A percentile compares a stretch with the other conserved stretches of the same genome.
Conservation (phyloP, 2,797 vertebrate genomes). For the Syndactyla subalaris region DNA sequence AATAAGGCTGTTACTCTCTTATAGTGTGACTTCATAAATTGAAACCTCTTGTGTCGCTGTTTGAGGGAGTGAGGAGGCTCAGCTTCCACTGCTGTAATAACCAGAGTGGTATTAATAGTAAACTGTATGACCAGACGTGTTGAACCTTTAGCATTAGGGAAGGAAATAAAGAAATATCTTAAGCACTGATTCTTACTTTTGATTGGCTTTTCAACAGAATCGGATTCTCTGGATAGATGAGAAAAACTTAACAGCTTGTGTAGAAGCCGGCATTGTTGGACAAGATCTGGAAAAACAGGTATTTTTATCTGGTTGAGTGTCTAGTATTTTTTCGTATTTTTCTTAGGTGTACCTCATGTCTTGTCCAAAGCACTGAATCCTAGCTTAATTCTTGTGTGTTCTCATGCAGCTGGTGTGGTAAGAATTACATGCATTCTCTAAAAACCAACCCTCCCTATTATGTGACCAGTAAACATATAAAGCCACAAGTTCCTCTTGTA, state of each 20-base stretch:
- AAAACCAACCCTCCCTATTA: background rate
- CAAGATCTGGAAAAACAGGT: slow-evolving; percentile 97
- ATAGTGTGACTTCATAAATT: background rate
- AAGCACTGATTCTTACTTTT: background rate
- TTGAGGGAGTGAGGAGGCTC: background rate
- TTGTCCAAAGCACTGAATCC: background rate
- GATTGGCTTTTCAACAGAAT: slow-evolving; percentile 81
- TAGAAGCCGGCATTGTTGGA: slow-evolving; percentile 95
- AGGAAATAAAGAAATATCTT: background rate
- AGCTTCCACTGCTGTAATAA: background rate
- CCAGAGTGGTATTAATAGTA: background rate
- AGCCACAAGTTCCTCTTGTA: background rate
- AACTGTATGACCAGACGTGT: background rate
- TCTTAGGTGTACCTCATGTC: background rate
- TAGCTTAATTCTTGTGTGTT: background rate
- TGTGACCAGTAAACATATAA: background rate
- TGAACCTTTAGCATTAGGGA: background rate
- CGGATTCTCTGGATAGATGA: slow-evolving; percentile 98
- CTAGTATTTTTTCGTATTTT: background rate
- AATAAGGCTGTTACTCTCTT: background rate
- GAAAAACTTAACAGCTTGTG: slow-evolving; percentile 93
- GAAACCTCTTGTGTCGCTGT: background rate
- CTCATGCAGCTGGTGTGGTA: background rate
- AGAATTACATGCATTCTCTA: background rate
- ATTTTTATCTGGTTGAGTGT: slow-evolving; percentile 18